phyloP scores from a whole-genome alignment of 2,113 vertebrate genomes.

The Colossoma macropomum region DNA sequence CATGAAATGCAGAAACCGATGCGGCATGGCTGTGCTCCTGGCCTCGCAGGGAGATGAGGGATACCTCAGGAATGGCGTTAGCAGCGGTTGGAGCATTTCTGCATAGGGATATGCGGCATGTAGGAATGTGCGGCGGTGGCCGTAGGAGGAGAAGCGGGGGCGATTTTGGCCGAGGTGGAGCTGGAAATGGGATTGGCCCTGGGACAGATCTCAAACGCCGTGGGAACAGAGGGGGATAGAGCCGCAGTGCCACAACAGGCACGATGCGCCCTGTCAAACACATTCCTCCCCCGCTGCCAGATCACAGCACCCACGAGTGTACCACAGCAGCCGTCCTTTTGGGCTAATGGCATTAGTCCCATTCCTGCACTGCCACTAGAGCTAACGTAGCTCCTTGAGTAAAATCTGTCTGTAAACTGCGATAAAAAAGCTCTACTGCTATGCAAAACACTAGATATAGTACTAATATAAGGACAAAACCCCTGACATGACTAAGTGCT shows the following conservation, averaged over 20 bases:
- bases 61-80: constrained; percentile 52
- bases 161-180: constrained; percentile 26
- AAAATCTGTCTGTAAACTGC: neutral
- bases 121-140: constrained; percentile 42
- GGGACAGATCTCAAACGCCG: constrained; percentile 42
- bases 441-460: neutral
- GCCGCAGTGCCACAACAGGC: constrained; percentile 28
- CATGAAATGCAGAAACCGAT: neutral
- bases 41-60: constrained; percentile 25
- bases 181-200: constrained; percentile 47
- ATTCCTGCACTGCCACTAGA: neutral
- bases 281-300: constrained; percentile 36
- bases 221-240: constrained; percentile 39
- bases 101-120: constrained; percentile 25
- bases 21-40: constrained; percentile 28
- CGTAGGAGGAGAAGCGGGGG: constrained; percentile 44
- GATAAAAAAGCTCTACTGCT: neutral
- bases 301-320: constrained; percentile 34
- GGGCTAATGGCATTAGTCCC: constrained; percentile 42
- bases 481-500: neutral
- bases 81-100: constrained; percentile 39
- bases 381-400: neutral
- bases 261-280: constrained; percentile 40
- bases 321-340: constrained; percentile 24
- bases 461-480: no score